These are phyloP conservation scores for Oncopodura yosiiana DNA, from an alignment of 1,140 invertebrate genomes.

Conservation along the genomic window DNA sequence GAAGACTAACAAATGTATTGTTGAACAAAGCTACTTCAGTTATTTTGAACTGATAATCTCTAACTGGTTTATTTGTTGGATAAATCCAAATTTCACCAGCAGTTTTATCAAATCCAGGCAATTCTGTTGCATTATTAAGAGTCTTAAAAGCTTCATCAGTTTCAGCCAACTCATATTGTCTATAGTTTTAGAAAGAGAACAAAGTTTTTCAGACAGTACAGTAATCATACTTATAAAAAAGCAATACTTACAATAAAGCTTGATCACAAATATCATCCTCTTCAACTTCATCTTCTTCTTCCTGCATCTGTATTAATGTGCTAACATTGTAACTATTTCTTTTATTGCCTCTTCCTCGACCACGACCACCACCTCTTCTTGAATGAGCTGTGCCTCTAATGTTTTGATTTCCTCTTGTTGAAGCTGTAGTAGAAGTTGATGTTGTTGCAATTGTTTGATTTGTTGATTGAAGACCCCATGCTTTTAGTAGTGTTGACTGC, in stretches of 20 bases:
- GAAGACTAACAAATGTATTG: neutral
- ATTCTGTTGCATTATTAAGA: neutral
- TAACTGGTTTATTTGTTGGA: neutral
- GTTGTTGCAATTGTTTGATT: too few species aligned
- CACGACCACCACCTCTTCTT: neutral
- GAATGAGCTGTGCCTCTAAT: too few species aligned
- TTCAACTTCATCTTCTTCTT: constrained; percentile 6
- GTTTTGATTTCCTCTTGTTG: too few species aligned
- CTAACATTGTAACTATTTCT: neutral
- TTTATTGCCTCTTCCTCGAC: constrained; percentile 9
- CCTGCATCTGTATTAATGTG: neutral
- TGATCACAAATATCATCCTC: constrained; percentile 18
- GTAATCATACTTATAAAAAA: neutral
- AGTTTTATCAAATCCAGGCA: constrained; percentile 22
- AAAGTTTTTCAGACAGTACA: neutral
- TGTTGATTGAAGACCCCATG: too few species aligned
- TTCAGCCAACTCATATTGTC: constrained; percentile 6
- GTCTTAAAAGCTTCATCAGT: constrained; percentile 7
- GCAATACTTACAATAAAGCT: constrained; percentile 12
- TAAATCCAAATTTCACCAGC: constrained; percentile 4
- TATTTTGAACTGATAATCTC: neutral
- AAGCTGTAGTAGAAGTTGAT: too few species aligned
- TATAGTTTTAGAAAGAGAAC: constrained; percentile 2
- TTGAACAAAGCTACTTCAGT: neutral
- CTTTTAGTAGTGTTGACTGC: too few species aligned